A percentile compares a stretch with the other conserved stretches of the same genome.
These are phyloP conservation scores for Orthonevra nobilis DNA, from an alignment of 2,888 invertebrate genomes.

Conservation along the genomic window DNA sequence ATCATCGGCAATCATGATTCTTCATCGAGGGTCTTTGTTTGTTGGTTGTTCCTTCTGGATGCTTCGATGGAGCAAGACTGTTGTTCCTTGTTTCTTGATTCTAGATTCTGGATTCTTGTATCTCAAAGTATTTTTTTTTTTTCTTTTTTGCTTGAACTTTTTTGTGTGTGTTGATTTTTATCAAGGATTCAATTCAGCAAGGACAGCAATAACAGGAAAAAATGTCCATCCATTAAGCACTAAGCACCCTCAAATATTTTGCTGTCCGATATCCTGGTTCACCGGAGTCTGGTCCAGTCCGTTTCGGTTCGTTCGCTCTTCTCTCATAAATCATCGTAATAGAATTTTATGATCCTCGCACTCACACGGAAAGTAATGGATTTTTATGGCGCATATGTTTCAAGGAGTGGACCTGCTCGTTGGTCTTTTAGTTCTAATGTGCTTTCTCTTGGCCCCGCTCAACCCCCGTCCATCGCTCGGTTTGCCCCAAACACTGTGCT, in stretches of 20 bases:
- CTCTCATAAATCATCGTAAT: constrained; percentile 69
- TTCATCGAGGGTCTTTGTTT: constrained; percentile 64
- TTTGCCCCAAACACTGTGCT: constrained; percentile 20
- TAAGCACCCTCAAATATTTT: constrained; percentile 70
- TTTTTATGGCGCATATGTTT: constrained; percentile 68
- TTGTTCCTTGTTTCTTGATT: no score
- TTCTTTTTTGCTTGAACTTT: constrained; percentile 37
- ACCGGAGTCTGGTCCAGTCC: constrained; percentile 30
- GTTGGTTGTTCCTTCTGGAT: neutral
- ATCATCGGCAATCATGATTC: constrained; percentile 70
- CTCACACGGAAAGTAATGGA: constrained; percentile 68
- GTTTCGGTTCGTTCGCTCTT: constrained; percentile 67
- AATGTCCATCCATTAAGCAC: constrained; percentile 69
- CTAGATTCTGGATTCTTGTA: no score
- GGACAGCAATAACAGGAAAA: constrained; percentile 66
- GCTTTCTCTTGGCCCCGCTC: no score
- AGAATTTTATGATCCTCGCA: constrained; percentile 71
- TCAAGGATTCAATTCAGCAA: constrained; percentile 62
- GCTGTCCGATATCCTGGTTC: constrained; percentile 32
- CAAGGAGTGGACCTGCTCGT: constrained; percentile 63
- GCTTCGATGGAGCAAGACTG: no score
- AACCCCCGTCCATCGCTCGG: no score
- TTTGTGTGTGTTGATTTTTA: constrained; percentile 53
- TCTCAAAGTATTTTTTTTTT: no score
- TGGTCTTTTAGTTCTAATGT: constrained; percentile 52